These are phyloP conservation scores for Bujurquina vittata DNA, from an alignment of 2,113 vertebrate species.

Conservation along the genomic window DNA sequence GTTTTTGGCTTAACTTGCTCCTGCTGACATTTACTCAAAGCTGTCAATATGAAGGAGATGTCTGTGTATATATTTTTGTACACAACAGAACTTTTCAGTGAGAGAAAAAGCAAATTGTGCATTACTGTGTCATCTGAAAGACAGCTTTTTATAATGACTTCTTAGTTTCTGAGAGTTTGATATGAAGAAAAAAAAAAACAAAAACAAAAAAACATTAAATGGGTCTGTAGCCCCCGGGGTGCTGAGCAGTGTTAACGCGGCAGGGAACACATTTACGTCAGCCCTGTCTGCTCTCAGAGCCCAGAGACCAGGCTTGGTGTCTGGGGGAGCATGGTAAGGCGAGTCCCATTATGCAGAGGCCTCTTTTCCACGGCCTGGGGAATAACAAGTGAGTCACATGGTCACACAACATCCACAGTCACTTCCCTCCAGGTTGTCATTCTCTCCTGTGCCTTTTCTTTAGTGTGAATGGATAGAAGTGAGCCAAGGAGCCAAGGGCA, in stretches of 20 bases:
- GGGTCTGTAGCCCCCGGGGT: conserved; percentile 44
- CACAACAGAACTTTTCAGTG: conserved; percentile 19
- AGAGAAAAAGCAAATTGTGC: conserved; percentile 5
- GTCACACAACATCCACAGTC: conserved; percentile 32
- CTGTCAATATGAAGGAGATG: conserved; percentile 55
- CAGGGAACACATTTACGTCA: conserved; percentile 80
- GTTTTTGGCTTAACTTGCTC: conserved; percentile 52
- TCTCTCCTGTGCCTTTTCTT: conserved; percentile 2
- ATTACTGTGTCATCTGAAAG: conserved; percentile 3
- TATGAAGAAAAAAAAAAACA: conserved; percentile 1
- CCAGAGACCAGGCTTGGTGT: conserved; percentile 57
- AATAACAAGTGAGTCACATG: conserved; percentile 57
- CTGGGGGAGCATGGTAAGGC: conserved; percentile 43
- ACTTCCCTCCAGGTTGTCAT: conserved; percentile 27
- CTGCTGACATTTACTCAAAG: conserved; percentile 60
- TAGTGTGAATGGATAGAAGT: conserved; percentile 6
- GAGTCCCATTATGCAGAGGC: conserved; percentile 62
- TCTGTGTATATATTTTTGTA: conserved; percentile 25
- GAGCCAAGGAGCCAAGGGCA: not conserved
- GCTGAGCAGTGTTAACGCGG: conserved; percentile 58
- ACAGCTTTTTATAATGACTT: conserved; percentile 42
- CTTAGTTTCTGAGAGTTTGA: conserved; percentile 42
- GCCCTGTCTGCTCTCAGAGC: conserved; percentile 61
- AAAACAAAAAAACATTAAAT: conserved; percentile 30
- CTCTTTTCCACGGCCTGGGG: conserved; percentile 45